Evolutionary conservation across 2,888 invertebrate species (phyloP).

Genomic region (Muschampia plurimacula): DNA sequence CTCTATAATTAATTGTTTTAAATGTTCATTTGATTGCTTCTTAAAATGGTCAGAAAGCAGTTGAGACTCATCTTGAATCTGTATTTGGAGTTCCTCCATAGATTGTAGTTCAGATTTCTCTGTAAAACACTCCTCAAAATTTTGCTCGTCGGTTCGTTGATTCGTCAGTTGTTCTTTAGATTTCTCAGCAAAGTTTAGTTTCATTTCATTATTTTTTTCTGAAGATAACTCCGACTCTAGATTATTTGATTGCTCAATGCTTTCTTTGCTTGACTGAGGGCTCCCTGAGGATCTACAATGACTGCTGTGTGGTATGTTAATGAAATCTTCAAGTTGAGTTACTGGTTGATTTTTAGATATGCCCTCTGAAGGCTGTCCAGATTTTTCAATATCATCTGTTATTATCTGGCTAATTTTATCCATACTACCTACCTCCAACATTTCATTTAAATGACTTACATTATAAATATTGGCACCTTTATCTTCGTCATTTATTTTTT

Average conservation of each 20-base stretch:
- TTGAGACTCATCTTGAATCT: background rate
- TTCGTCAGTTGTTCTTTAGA: background rate
- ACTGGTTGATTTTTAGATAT: background rate
- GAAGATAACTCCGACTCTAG: background rate
- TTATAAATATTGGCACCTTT: background rate
- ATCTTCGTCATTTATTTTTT: conserved; percentile 9
- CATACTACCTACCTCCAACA: background rate
- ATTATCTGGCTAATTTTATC: background rate
- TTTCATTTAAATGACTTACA: background rate
- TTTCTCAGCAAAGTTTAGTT: background rate
- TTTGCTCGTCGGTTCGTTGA: background rate
- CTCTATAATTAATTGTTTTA: background rate
- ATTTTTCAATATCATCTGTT: background rate
- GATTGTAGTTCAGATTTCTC: background rate
- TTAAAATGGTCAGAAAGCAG: background rate
- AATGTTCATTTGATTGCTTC: background rate
- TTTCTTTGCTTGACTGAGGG: background rate
- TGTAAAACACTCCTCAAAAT: background rate
- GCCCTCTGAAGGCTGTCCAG: background rate
- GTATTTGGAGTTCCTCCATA: background rate
- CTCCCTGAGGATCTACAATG: background rate
- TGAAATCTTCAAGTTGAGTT: background rate
- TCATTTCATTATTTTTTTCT: background rate
- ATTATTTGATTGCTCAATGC: background rate
- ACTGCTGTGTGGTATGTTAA: background rate